phyloP scores from a whole-genome alignment of 2,113 vertebrate genomes.

The Entelurus aequoreus region DNA sequence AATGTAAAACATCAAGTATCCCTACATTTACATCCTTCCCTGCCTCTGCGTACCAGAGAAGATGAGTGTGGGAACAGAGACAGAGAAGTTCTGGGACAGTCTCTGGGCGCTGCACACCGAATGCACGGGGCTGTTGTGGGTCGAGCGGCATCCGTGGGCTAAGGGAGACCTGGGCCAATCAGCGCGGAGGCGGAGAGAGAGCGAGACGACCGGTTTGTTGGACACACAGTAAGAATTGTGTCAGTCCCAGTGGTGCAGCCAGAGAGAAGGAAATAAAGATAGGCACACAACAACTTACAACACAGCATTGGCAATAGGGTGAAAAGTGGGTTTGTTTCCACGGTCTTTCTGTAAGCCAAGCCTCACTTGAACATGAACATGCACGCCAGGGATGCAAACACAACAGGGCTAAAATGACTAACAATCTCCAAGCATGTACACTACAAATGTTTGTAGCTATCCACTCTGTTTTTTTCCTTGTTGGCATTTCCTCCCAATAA shows the following conservation, averaged over 20 bases:
- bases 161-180: constrained; percentile 93
- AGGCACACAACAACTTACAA: constrained; percentile 51
- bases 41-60: constrained; percentile 92
- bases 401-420: background rate
- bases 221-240: constrained; percentile 46
- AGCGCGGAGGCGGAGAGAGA: constrained; percentile 61
- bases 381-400: constrained; percentile 43
- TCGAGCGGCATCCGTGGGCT: constrained; percentile 98
- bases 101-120: constrained; percentile 91
- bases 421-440: background rate
- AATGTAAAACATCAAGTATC: background rate
- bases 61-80: constrained; percentile 99
- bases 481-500: no score
- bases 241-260: constrained; percentile 52
- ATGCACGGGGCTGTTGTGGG: constrained; percentile 99
- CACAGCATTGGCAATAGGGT: constrained; percentile 44
- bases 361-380: constrained; percentile 11
- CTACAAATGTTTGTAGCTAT: background rate
- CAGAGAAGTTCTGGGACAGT: constrained; percentile 99
- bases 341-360: constrained; percentile 28
- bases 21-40: constrained; percentile 35
- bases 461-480: background rate
- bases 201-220: background rate
- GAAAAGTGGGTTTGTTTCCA: constrained; percentile 16
- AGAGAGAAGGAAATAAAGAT: constrained; percentile 50